Base-by-base conservation (phyloP, 1,140 invertebrate genomes). In the Drosophila sturtevanti region DNA sequence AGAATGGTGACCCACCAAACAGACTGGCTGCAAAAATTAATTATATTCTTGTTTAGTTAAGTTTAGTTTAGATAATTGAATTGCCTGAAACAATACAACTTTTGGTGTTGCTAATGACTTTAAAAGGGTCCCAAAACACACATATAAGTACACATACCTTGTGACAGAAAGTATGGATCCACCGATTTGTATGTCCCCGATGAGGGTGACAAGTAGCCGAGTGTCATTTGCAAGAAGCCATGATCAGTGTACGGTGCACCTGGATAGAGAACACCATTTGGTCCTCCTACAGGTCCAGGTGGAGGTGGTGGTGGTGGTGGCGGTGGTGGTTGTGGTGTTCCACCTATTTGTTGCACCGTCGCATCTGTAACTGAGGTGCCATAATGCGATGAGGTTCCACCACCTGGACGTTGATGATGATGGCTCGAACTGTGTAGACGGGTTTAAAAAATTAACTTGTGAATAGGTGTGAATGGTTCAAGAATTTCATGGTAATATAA, bases 321-420 rank as follows among this genome's bases (percentile, higher is more conserved):
- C 96, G 67, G 97, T 93, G 91, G 96, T 96, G 11, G 96, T 95
- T 1, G 95, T 95, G 72, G 93, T 92, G 58, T 9, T 21, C 41
- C 16, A 10, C 9, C 92, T 80, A 65, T 76, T 76, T 51, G 90
- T 77, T 58, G 91, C 87, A 65, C 63, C 56, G 63, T 52, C n/a
- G 65, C 91, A 87, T 51, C 92, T 80, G 64, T 92, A 90, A 14
- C 82, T 74, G 60, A 90, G 34, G 21, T 37, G 35, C 11, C 37
- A 35, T 56, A 56, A 14, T 56, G 54, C 27, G 54, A 56, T 21
- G 41, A 48, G 16, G 9, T 9, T 1, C 41, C 41, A 14, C 3
- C 54, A 27, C n/a, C 14, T 56, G 54, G 27, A 56, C 54, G 54
- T 35, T 56, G 54, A 56, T 56, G 54, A 56, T 56, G 54, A 56